Conservation (phyloP, 2,113 vertebrate species). For the Mus pahari region DNA sequence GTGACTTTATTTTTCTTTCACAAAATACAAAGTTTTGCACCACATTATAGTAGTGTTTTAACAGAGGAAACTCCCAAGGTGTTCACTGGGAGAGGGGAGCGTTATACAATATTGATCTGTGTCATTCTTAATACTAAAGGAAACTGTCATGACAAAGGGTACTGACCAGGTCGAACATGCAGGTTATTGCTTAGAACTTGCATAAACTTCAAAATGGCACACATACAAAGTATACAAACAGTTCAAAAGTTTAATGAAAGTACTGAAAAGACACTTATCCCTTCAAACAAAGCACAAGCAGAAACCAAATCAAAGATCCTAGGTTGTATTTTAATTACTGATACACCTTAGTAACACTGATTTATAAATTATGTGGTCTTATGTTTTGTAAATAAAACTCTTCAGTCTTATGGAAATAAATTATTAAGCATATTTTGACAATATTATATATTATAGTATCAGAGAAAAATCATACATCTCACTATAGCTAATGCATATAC, state of each 20-base stretch:
- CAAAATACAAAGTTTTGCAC: conserved; percentile 76
- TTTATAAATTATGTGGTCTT: conserved; percentile 56
- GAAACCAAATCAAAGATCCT: conserved; percentile 43
- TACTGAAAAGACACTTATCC: conserved; percentile 33
- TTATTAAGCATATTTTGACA: conserved; percentile 34
- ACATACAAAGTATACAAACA: conserved; percentile 78
- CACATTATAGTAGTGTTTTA: conserved; percentile 60
- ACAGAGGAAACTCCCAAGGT: conserved; percentile 68
- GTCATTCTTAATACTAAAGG: conserved; percentile 24
- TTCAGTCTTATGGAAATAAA: conserved; percentile 55
- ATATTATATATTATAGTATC: conserved; percentile 13
- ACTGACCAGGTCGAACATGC: conserved; percentile 81
- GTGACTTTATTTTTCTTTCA: conserved; percentile 69
- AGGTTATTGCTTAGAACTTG: conserved; percentile 88
- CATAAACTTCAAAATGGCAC: conserved; percentile 80
- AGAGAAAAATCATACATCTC: conserved; percentile 32
- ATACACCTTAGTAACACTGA: conserved; percentile 43
- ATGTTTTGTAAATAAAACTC: conserved; percentile 61
- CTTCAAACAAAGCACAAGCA: conserved; percentile 49
- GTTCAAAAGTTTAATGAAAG: conserved; percentile 55
- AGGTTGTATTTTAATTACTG: conserved; percentile 41
- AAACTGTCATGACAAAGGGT: conserved; percentile 54
- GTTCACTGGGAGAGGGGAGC: conserved; percentile 42
- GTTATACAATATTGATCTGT: conserved; percentile 17
- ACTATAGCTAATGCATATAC: conserved; percentile 13